phyloP scores from a whole-genome alignment of 2,113 vertebrate genomes.

The Stercorarius parasiticus region DNA sequence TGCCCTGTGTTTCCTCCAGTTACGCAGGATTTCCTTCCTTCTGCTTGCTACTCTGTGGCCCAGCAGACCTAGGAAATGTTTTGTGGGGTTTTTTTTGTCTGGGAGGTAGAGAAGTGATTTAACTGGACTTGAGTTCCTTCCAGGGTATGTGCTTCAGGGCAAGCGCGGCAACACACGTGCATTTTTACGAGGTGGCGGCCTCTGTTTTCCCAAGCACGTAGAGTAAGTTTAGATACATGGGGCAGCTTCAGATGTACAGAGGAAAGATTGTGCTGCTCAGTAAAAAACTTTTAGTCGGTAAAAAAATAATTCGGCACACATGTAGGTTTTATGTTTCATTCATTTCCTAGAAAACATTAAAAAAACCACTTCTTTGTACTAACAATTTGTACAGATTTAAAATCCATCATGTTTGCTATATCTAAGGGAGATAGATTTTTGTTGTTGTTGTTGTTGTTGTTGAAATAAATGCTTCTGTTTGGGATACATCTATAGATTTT shows the following conservation, averaged over 20 bases:
- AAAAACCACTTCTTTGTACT: background rate
- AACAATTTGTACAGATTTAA: background rate
- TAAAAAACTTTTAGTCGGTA: background rate
- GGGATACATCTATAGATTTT: background rate
- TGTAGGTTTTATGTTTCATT: background rate
- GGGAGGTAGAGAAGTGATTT: background rate
- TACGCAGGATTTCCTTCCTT: background rate
- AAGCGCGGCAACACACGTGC: background rate
- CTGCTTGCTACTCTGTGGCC: background rate
- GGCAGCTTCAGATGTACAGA: background rate
- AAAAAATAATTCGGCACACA: background rate
- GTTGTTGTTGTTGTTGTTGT: background rate
- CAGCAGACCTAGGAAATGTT: background rate
- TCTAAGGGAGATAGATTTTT: background rate
- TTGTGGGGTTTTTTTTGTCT: background rate
- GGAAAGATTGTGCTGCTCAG: background rate
- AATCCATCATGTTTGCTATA: background rate
- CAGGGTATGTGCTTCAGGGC: background rate
- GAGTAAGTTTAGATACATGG: background rate
- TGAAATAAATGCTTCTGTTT: background rate
- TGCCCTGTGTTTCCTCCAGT: background rate
- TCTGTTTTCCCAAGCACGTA: background rate
- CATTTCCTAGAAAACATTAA: background rate
- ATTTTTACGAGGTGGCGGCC: background rate
- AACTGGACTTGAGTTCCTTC: background rate